Base-by-base conservation (phyloP, 2,888 invertebrate species). In the Mystacides longicornis region DNA sequence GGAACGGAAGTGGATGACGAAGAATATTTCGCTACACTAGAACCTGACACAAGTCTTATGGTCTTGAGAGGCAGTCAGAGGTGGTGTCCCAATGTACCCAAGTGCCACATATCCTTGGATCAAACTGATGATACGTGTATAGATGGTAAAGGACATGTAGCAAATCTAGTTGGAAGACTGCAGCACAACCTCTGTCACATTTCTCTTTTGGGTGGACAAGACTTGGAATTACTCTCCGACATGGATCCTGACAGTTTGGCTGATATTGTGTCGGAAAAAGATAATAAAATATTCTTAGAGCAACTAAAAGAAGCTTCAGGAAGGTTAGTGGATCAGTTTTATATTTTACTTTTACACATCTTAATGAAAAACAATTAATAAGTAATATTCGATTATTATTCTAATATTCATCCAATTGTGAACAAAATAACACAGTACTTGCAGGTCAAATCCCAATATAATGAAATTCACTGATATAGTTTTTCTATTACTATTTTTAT, bases 1-100 rank as follows among this genome's bases (percentile, higher is more conserved):
- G 95, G 95, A 27, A 95, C 95, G 0, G 94, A 95, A 77, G 89
- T 95, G 50, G 94, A 95, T 65, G 94, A 95, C 67, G 94, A 95
- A 69, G 93, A 93, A 69, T 95, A 94, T 72, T 95, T 95, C 71
- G 87, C 86, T 49, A 93, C 93, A 2, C 75, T 95, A 61, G 93
- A 93, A 65, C 86, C 86, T 62, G 91, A 95, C 66, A 91, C 93
- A 18, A 85, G 85, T 66, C 78, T 92, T 60, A 92, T 93, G 86
- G 82, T 91, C 50, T 78, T 93, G 51, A 82, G 82, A 61, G 83
- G 83, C 5, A 81, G 82, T 63, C 86, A 91, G 69, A 87, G 85
- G 67, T 91, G 91, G 91, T 73, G 78, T 56, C 81, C 80, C 2
- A 76, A 79, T 62, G 77, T 79, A 71, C 81, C 82, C 1, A 79